Evolutionary conservation across 37 sponge, comb jelly and placozoan genomes (phyloP).

Genomic region (Dysidea cf. avara): DNA sequence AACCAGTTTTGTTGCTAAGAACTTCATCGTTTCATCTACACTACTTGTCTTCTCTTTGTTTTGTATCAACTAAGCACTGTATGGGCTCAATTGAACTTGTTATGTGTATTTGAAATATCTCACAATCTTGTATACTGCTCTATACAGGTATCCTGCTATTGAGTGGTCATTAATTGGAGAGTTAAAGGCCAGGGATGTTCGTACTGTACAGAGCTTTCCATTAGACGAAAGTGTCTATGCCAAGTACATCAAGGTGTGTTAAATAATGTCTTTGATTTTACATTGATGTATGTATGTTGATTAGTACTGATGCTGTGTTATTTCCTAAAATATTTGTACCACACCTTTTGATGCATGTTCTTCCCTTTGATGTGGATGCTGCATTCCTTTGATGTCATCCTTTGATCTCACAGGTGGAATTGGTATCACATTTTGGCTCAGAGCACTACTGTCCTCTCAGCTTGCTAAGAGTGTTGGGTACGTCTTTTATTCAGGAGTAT

Average conservation of each 20-base stretch:
- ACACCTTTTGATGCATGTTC: too few species aligned
- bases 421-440: slow-evolving; percentile 74
- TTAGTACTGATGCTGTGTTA: neutral
- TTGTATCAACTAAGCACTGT: too few species aligned
- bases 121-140: too few species aligned
- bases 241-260: slow-evolving; percentile 62
- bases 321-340: neutral
- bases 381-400: too few species aligned
- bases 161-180: slow-evolving; percentile 49
- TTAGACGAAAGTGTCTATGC: slow-evolving; percentile 68
- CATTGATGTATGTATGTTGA: slow-evolving; percentile 6
- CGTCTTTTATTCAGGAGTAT: slow-evolving; percentile 84
- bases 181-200: slow-evolving; percentile 59
- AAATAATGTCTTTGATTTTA: slow-evolving; percentile 11
- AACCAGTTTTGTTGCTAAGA: too few species aligned
- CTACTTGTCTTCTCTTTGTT: too few species aligned
- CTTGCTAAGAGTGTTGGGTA: slow-evolving; percentile 75
- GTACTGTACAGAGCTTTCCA: slow-evolving; percentile 68
- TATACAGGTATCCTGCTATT: too few species aligned
- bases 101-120: too few species aligned
- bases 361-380: too few species aligned
- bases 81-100: too few species aligned
- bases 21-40: too few species aligned
- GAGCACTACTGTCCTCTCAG: slow-evolving; percentile 94
- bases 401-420: slow-evolving; percentile 50